Percentiles rank a stretch among this genome's conserved stretches.
These are phyloP conservation scores for Nasonia vitripennis DNA, from an alignment of 1,140 invertebrate species.

Conservation along the genomic window DNA sequence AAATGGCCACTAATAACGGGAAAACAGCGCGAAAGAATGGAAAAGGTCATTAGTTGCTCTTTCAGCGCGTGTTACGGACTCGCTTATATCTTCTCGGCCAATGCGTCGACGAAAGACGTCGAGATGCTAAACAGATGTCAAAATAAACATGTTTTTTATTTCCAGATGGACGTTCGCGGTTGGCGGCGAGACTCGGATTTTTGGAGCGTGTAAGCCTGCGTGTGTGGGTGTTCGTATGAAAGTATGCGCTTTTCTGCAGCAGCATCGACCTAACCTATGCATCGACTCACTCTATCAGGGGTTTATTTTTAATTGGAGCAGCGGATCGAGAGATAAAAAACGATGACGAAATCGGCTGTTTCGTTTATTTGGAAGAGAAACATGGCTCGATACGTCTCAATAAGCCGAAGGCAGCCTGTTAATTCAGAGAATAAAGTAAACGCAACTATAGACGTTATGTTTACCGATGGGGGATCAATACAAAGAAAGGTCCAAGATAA, in stretches of 20 bases:
- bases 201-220: neutral
- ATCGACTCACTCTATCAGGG: neutral
- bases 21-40: conserved; percentile 28
- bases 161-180: neutral
- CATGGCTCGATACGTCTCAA: neutral
- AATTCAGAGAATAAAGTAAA: neutral
- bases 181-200: neutral
- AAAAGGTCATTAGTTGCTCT: neutral
- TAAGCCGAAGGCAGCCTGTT: neutral
- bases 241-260: neutral
- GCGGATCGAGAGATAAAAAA: neutral
- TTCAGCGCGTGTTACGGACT: neutral
- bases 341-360: neutral
- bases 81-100: neutral
- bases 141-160: neutral
- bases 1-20: conserved; percentile 29
- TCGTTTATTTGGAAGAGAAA: neutral
- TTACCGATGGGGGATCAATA: neutral
- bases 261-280: neutral
- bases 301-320: neutral
- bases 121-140: neutral
- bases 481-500: neutral
- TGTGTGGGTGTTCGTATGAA: neutral
- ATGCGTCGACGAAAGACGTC: too few relatives aligned
- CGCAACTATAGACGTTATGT: neutral